These are phyloP conservation scores for Podilymbus podiceps DNA, from an alignment of 2,113 vertebrate genomes.

Conservation along the genomic window DNA sequence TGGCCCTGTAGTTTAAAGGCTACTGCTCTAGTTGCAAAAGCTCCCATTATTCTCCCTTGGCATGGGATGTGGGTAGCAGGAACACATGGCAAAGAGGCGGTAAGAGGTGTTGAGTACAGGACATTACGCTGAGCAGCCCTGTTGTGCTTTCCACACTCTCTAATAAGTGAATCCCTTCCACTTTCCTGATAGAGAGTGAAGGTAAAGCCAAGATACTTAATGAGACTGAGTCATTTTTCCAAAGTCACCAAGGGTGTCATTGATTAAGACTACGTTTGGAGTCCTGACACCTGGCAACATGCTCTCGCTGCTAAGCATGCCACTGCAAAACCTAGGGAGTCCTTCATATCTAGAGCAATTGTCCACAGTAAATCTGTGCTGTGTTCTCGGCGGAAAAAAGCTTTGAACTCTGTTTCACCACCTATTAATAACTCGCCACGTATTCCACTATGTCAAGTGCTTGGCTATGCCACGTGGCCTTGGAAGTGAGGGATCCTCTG, in stretches of 20 bases:
- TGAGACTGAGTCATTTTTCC: neutral
- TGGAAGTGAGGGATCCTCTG: neutral
- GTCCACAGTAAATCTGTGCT: neutral
- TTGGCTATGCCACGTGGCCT: neutral
- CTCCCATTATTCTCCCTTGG: neutral
- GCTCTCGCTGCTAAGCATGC: neutral
- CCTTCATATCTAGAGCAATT: neutral
- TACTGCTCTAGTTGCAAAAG: neutral
- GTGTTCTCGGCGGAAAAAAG: neutral
- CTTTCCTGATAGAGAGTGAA: neutral
- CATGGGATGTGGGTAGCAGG: neutral
- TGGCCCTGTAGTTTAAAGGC: neutral
- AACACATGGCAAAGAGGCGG: rapidly evolving
- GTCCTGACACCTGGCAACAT: neutral
- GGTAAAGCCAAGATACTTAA: neutral
- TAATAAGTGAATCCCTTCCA: neutral
- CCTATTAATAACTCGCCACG: neutral
- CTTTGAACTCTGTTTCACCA: neutral
- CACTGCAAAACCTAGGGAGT: neutral
- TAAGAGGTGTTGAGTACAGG: neutral
- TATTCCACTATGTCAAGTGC: neutral
- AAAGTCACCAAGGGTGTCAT: neutral
- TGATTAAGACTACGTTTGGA: neutral
- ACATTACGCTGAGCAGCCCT: neutral
- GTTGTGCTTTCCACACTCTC: neutral